Conservation (phyloP, 2,113 vertebrate genomes). For the Motacilla alba region DNA sequence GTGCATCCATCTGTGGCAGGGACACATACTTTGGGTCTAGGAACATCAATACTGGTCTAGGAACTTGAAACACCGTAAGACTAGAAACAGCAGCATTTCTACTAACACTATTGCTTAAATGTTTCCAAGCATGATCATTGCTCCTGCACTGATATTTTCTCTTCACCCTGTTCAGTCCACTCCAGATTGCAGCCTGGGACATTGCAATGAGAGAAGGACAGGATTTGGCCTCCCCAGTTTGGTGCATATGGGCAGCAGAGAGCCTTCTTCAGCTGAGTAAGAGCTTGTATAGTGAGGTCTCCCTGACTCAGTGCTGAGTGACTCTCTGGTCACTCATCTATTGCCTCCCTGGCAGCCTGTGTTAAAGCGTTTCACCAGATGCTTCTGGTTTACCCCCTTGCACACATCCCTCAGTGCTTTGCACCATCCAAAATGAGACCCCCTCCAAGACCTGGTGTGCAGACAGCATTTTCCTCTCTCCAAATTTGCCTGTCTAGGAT, state of each 20-base stretch:
- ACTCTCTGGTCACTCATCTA: not conserved
- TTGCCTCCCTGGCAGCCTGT: not conserved
- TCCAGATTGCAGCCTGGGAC: not conserved
- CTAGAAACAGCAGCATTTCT: not conserved
- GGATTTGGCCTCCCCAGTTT: not conserved
- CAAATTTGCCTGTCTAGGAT: not conserved
- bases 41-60: not conserved
- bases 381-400: not conserved
- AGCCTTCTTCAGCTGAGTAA: not conserved
- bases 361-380: not conserved
- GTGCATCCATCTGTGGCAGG: not conserved
- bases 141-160: not conserved
- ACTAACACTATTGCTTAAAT: not conserved
- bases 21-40: not conserved
- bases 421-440: not conserved
- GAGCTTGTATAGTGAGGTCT: not conserved
- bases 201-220: not conserved
- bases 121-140: not conserved
- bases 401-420: not conserved
- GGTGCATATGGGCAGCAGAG: not conserved
- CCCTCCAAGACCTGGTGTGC: fast-evolving
- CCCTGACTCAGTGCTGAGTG: not conserved
- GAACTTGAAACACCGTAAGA: not conserved
- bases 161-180: not conserved
- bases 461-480: not conserved